Conservation (phyloP, 2,797 vertebrate genomes). For the Sylvia borin region DNA sequence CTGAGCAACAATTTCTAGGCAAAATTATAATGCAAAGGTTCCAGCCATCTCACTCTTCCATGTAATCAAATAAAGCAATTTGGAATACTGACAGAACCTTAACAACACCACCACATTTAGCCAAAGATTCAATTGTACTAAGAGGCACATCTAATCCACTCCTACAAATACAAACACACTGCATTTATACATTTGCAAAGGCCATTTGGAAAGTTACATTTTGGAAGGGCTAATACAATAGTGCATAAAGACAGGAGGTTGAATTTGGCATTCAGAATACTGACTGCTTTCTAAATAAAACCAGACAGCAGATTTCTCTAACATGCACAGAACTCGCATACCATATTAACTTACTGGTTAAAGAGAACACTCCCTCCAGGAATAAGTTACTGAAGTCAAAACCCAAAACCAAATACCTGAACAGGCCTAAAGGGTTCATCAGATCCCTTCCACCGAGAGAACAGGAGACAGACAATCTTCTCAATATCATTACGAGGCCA, state of each 20-base stretch:
- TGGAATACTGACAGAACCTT: neutral
- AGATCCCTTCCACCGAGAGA: constrained; percentile 99
- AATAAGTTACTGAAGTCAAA: neutral
- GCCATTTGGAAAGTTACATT: neutral
- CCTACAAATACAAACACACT: neutral
- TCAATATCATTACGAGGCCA: constrained; percentile 99
- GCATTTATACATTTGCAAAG: neutral
- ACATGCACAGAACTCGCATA: neutral
- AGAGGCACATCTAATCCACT: neutral
- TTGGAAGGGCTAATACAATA: neutral
- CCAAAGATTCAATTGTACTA: neutral
- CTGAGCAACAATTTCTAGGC: neutral
- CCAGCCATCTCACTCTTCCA: neutral
- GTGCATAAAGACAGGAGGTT: neutral
- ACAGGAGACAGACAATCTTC: constrained; percentile 99
- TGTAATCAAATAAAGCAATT: neutral
- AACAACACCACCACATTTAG: neutral
- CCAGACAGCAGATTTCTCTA: neutral
- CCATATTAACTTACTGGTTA: neutral
- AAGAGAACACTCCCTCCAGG: neutral
- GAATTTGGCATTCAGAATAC: neutral
- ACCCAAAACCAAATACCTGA: constrained; percentile 82
- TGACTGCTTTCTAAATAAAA: neutral
- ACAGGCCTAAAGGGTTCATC: constrained; percentile 99
- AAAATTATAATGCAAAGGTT: neutral